phyloP scores from a whole-genome alignment of 2,888 invertebrate species.

The Thecocarcelia acutangulata region DNA sequence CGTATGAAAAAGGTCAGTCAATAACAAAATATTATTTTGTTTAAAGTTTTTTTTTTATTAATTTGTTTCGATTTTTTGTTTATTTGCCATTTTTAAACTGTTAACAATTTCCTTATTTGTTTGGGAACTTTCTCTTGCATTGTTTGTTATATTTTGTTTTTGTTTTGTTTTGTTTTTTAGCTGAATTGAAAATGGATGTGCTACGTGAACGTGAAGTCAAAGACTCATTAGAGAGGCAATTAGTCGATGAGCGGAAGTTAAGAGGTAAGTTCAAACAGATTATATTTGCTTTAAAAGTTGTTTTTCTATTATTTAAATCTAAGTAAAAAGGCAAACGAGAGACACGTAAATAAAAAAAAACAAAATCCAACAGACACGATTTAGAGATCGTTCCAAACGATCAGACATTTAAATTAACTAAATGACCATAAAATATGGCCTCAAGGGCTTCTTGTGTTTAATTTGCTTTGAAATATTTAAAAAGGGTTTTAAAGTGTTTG shows the following conservation, averaged over 20 bases:
- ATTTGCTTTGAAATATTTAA: neutral
- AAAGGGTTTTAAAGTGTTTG: slow-evolving; percentile 5
- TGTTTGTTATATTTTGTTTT: slow-evolving; percentile 40
- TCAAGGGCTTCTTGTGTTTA: slow-evolving; percentile 7
- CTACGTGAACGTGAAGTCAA: slow-evolving; percentile 95
- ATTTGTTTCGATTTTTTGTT: neutral
- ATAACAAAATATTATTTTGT: neutral
- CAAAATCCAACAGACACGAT: slow-evolving; percentile 45
- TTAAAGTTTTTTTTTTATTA: neutral
- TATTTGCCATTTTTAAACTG: slow-evolving; percentile 1
- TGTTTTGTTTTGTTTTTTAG: slow-evolving; percentile 82
- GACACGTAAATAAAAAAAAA: neutral
- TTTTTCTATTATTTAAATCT: neutral
- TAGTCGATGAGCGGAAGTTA: slow-evolving; percentile 96
- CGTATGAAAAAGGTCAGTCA: slow-evolving; percentile 95
- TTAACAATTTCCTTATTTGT: slow-evolving; percentile 25
- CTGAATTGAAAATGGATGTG: slow-evolving; percentile 97
- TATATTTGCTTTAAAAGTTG: slow-evolving; percentile 39
- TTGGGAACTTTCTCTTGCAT: slow-evolving; percentile 52
- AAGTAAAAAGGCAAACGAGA: slow-evolving; percentile 4
- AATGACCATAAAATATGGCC: slow-evolving; percentile 50
- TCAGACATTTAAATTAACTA: slow-evolving; percentile 47
- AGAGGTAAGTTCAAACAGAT: slow-evolving; percentile 87
- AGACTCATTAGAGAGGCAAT: slow-evolving; percentile 95
- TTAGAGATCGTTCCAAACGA: slow-evolving; percentile 41